Base-by-base conservation (phyloP, 2,888 invertebrate species). In the Lasioglossum pauxillum region DNA sequence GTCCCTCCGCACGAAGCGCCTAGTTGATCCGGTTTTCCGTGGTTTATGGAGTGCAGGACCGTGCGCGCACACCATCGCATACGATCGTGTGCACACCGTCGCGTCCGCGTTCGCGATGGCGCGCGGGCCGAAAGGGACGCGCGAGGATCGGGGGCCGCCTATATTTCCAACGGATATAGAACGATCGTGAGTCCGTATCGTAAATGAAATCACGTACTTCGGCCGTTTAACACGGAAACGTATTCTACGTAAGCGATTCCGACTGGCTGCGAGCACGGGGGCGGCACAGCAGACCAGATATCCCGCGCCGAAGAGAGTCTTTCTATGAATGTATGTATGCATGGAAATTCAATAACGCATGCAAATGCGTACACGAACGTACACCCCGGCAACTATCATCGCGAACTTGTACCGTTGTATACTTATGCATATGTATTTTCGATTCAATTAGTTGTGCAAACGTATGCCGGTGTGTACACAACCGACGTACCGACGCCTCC, bases 171-270 rank as follows among this genome's bases (percentile, higher is more conserved):
- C 87, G 93, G 92, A 93, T 92, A 91, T 92, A 88, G 91, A 92
- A 87, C 90, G 92, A 92, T 94, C 93, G 93, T 90, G 92, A 93
- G 91, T 93, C 93, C 93, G 93, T 94, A 94, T 94, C 94, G 93
- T 92, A 94, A 95, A 94, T 95, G 94, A 94, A 95, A 94, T 95
- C 94, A 94, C 94, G 94, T 93, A 94, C 93, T 49, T 93, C 92
- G 91, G 88, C 92, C 89, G 92, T 92, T 90, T 89, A 92, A 92
- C 93, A 92, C 92, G 94, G 91, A 93, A 93, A 91, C 90, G 89
- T 86, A 86, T 84, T 88, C 84, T 86, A 86, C 88, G 88, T 88
- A 86, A 87, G 83, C 83, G 87, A 86, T 83, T 87, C 85, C 76
- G 79, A 83, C 81, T 81, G 83, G 53, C 53, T 53, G 53, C 19